Evolutionary conservation across 2,797 vertebrate genomes (phyloP).

Genomic region (Lepidocolaptes lacrymiger): DNA sequence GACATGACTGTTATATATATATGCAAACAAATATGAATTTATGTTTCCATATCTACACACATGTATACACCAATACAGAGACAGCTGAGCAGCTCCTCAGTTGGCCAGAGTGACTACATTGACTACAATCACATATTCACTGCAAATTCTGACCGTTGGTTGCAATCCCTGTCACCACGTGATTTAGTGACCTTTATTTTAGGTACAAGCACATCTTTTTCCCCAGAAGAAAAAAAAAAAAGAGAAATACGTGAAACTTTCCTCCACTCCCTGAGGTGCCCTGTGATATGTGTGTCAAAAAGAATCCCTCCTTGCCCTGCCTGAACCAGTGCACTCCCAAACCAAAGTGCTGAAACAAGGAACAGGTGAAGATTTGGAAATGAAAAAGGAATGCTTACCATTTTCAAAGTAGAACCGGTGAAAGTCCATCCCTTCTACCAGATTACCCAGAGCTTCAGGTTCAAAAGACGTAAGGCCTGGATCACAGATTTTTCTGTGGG

Average conservation of each 20-base stretch:
- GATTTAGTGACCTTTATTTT: neutral
- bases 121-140: neutral
- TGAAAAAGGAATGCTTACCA: slow-evolving; percentile 73
- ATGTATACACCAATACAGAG: neutral
- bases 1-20: neutral
- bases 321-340: neutral
- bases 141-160: neutral
- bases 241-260: neutral
- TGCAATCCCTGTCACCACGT: neutral
- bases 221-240: neutral
- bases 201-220: neutral
- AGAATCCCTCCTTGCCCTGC: neutral
- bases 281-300: neutral
- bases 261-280: neutral
- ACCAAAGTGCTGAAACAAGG: neutral
- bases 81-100: neutral
- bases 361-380: neutral
- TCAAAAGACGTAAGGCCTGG: slow-evolving; percentile 96
- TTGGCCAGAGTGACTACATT: neutral
- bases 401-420: slow-evolving; percentile 99
- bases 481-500: slow-evolving; percentile 92
- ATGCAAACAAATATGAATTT: neutral
- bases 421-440: slow-evolving; percentile 97
- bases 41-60: neutral
- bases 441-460: slow-evolving; percentile 94